phyloP scores from a whole-genome alignment of 2,797 vertebrate genomes.

The Etheostoma perlongum region DNA sequence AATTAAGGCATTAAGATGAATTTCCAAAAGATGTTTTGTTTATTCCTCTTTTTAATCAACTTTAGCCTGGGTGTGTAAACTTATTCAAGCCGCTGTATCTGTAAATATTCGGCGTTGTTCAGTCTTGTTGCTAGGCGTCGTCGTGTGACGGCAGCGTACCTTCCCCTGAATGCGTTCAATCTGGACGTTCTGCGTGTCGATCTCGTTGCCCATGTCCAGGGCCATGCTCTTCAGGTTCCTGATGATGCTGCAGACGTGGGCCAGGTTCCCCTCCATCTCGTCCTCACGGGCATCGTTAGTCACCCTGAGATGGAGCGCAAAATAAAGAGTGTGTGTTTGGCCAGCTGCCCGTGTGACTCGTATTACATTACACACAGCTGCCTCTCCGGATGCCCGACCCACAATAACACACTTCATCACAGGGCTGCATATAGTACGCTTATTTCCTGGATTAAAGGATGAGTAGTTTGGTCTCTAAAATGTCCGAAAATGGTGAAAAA shows the following conservation, averaged over 20 bases:
- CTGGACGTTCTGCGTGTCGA: conserved; percentile 85
- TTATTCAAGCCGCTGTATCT: too few relatives aligned
- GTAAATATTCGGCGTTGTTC: neutral
- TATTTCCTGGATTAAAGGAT: too few relatives aligned
- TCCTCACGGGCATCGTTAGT: conserved; percentile 86
- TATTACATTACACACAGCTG: conserved; percentile 34
- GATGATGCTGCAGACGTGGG: conserved; percentile 86
- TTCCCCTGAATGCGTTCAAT: conserved; percentile 80
- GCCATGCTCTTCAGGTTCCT: conserved; percentile 89
- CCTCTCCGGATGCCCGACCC: conserved; percentile 5
- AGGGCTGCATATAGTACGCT: too few relatives aligned
- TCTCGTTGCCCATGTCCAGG: conserved; percentile 87
- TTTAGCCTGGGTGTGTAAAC: too few relatives aligned
- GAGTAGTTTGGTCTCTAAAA: too few relatives aligned
- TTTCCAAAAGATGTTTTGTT: too few relatives aligned
- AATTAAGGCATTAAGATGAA: too few relatives aligned
- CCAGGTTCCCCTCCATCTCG: conserved; percentile 89
- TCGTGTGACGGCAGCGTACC: conserved; percentile 61
- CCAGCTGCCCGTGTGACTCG: conserved; percentile 51
- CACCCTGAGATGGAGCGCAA: conserved; percentile 72
- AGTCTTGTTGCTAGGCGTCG: neutral
- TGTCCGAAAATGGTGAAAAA: too few relatives aligned
- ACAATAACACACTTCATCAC: neutral
- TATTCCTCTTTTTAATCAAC: too few relatives aligned
- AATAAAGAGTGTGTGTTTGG: neutral